These are phyloP conservation scores for Gobio gobio DNA, from an alignment of 2,113 vertebrate species.

Conservation along the genomic window DNA sequence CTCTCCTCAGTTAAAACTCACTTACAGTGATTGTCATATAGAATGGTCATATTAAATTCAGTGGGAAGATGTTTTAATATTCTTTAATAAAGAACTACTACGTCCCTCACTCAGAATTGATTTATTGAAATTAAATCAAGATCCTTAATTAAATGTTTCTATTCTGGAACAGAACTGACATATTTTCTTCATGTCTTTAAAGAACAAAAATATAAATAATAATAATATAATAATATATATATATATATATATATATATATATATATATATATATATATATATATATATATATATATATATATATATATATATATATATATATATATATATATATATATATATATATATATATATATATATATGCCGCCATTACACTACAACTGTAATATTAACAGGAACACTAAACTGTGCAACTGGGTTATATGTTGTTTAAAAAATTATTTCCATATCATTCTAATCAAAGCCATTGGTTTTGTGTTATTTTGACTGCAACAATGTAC, in stretches of 20 bases:
- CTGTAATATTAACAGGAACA: not conserved
- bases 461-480: not conserved
- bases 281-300: no score
- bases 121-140: constrained; percentile 18
- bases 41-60: constrained; percentile 25
- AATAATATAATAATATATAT: no score
- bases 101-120: not conserved
- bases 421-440: not conserved
- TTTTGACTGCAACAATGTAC: not conserved
- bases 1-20: constrained; percentile 28
- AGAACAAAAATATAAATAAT: no score
- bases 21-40: constrained; percentile 23
- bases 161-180: not conserved
- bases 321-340: no score
- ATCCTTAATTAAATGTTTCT: constrained; percentile 9
- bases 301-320: no score
- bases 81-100: constrained; percentile 64
- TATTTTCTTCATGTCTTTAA: not conserved
- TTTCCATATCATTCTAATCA: not conserved
- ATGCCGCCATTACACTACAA: not conserved
- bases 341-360: no score
- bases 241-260: no score
- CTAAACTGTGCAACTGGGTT: not conserved
- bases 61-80: constrained; percentile 54
- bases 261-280: no score